Base-by-base conservation (phyloP, 2,113 vertebrate species). In the Hypomesus transpacificus region DNA sequence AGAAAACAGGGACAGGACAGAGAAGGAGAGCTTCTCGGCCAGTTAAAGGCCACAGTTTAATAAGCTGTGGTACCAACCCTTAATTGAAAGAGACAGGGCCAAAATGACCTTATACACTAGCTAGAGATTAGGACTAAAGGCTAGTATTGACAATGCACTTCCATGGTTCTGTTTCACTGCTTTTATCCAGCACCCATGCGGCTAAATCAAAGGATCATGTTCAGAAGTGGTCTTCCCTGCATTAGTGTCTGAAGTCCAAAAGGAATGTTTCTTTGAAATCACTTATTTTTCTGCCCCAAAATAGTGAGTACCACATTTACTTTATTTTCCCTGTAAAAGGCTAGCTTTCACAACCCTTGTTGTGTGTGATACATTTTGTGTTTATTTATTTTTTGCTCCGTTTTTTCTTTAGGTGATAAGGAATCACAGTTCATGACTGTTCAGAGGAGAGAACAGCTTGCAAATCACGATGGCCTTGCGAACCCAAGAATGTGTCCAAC, bases 401-500 rank as follows among this genome's bases (percentile, higher is more conserved):
- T 66, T 51, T 66, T 72, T 24, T 58, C 68, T 62, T 65, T 14
- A n/a, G 74, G 52, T 14, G 53, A 22, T 70, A 57, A 73, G 60
- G 62, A 79, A 78, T 81, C 4, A 67, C 75, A 87, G 81, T 84
- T 86, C 82, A 74, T 56, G 82, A 85, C 78, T 65, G 22, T 69
- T 22, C 46, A 18, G 70, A 16, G 70, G 68, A 67, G 52, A 61
- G 31, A 21, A 71, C 22, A 21, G 28, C 17, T 39, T 14, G 75
- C 77, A 75, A 84, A 84, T 81, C 70, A 20, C n/a, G 11, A 34
- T 20, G 61, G 28, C 75, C 67, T 77, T 68, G 51, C 80, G 81
- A 84, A 69, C 68, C 68, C 82, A 85, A 85, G 85, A 89, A 87
- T 86, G 79, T 84, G 89, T 88, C 86, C 14, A 86, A 82, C 75